Evolutionary conservation across 2,797 vertebrate genomes (phyloP).

Genomic region (Clarias pachynema): DNA sequence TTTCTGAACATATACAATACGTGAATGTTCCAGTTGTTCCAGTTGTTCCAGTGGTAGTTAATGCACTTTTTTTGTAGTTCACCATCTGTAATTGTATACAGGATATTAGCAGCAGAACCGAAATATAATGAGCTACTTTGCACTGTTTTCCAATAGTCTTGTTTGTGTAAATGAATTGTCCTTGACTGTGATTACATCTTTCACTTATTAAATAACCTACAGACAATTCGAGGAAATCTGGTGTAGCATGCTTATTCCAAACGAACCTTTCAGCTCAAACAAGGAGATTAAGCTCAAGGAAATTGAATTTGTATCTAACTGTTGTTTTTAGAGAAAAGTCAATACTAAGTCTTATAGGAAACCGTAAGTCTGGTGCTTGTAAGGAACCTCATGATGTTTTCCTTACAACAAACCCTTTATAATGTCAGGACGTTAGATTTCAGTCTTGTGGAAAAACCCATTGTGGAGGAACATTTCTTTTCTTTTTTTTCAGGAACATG

Average conservation of each 20-base stretch:
- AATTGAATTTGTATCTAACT: slow-evolving; percentile 12
- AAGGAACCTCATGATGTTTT: slow-evolving; percentile 8
- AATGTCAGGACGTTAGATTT: background rate
- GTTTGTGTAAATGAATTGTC: slow-evolving; percentile 20
- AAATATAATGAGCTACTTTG: slow-evolving; percentile 23
- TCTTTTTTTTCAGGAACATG: background rate
- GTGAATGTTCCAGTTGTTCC: slow-evolving; percentile 13
- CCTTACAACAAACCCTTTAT: background rate
- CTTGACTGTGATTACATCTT: slow-evolving; percentile 31
- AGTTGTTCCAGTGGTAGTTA: background rate
- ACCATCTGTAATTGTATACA: background rate
- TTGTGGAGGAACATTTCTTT: background rate
- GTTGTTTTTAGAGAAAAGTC: background rate
- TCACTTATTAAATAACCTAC: slow-evolving; percentile 28
- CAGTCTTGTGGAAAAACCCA: background rate
- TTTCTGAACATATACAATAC: slow-evolving; percentile 9
- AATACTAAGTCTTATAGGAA: background rate
- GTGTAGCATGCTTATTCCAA: slow-evolving; percentile 10
- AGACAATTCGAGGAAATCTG: background rate
- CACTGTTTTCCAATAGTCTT: slow-evolving; percentile 25
- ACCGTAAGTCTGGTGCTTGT: background rate
- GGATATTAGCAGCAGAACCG: slow-evolving; percentile 14
- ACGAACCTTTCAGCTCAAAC: background rate
- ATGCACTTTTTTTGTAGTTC: slow-evolving; percentile 7
- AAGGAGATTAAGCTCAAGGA: slow-evolving; percentile 1